phyloP scores from a whole-genome alignment of 2,797 vertebrate species.

The Gastrophryne carolinensis region DNA sequence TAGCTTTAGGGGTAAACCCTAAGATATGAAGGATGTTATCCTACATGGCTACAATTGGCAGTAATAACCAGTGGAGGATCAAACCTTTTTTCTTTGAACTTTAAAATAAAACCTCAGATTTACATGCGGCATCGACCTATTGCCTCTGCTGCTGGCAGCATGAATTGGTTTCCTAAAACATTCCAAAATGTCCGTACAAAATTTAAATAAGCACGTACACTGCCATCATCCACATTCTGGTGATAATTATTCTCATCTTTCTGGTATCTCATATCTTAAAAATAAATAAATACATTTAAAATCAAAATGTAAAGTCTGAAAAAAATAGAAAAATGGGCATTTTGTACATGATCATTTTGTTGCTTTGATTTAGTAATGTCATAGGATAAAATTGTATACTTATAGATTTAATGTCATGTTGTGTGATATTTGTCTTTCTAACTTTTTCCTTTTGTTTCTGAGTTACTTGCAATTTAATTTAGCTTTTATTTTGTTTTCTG shows the following conservation, averaged over 20 bases:
- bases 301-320: background rate
- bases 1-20: too few species aligned
- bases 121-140: too few species aligned
- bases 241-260: background rate
- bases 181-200: background rate
- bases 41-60: too few species aligned
- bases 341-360: slow-evolving; percentile 11
- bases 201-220: background rate
- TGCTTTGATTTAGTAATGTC: slow-evolving; percentile 32
- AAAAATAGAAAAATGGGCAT: slow-evolving; percentile 19
- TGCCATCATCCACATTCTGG: background rate
- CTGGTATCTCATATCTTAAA: background rate
- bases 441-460: background rate
- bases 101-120: too few species aligned
- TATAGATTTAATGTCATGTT: background rate
- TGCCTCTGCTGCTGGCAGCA: background rate
- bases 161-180: background rate
- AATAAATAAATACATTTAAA: background rate
- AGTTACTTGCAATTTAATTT: slow-evolving; percentile 61
- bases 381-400: background rate
- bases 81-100: too few species aligned
- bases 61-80: too few species aligned
- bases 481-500: too few species aligned
- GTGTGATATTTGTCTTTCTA: background rate
- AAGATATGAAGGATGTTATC: too few species aligned